Base-by-base conservation (phyloP, 2,888 invertebrate genomes). In the Hedya salicella region DNA sequence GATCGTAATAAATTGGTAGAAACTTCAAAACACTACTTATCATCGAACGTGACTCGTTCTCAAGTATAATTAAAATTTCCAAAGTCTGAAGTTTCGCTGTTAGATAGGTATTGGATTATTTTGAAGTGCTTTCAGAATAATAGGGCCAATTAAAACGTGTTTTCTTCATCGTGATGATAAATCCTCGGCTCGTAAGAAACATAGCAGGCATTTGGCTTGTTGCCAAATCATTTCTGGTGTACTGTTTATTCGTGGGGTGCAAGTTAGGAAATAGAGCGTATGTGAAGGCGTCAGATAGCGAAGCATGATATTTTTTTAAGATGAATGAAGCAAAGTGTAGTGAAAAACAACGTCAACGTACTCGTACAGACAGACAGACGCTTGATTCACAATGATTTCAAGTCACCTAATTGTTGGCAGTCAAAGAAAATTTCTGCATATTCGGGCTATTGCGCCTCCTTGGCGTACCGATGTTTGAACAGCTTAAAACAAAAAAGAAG, bases 161-260 rank as follows among this genome's bases (percentile, higher is more conserved):
- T 70, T 71, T 71, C 70, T 70, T 72, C 73, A 70, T 73, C 71
- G 73, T 78, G 75, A 79, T 78, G 75, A 79, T 80, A 80, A 79
- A 79, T 78, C 75, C 76, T 68, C 68, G 68, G 70, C 75, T 73
- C 73, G 71, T 71, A 69, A 70, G 76, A 67, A 66, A 71, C 70
- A 71, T 62, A 70, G 73, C 77, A 77, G 74, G 72, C 73, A 70
- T 73, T 81, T 85, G 85, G 85, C 65, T 11, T 65, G 69, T 64
- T 72, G 83, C 86, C 86, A 86, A 85, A 66, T 66, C 60, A 62
- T 57, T 68, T 65, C 52, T 40, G 50, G 40, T 61, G 52, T 64
- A 53, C 56, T 50, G 42, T 49, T 44, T 68, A 56, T 42, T 36
- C 30, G 44, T 59, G 50, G 54, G 69, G 68, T 52, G 9, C 54